Evolutionary conservation across 2,888 invertebrate species (phyloP), one percentile per base, ranked within the genome.

Genomic region (Habroteleia sp.): DNA sequence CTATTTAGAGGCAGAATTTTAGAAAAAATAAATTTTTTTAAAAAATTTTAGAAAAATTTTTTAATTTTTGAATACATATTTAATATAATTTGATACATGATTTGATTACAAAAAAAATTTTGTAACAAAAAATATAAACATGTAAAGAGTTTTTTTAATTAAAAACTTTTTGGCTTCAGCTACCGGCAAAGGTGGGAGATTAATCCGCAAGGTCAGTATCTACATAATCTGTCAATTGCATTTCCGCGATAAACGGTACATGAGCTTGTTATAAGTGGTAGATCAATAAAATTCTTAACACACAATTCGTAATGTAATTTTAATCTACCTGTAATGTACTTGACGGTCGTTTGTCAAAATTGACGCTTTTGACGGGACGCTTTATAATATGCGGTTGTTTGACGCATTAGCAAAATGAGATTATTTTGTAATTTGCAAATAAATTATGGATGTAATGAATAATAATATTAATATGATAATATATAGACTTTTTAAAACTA

Each of bases 201-300:
- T 25, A 41, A 3, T 25, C n/a, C 5, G 13, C 54, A 62, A 71
- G 69, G 69, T 71, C 69, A 46, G 69, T 62, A 71, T 62, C 69
- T 71, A 16, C 62, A 52, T 71, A 71, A 71, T 71, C 60, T 52
- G 39, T 54, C 46, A 71, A 71, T 71, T 16, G 44, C 44, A 71
- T 62, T 71, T 71, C 42, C 35, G 23, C 35, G 35, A 37, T 50
- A 33, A 56, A 66, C 20, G 29, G 37, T 37, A 41, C 50, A 1
- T 71, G 60, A 71, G 69, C 62, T 71, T 62, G 44, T 62, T 71
- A 71, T 25, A 62, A 71, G 39, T 46, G 29, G 16, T 17, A 31
- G 39, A 44, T 71, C 69, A 44, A 71, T 71, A 60, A 44, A 31
- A 62, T 52, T 71, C 54, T 52, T 71, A 62, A 71, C 37, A n/a